Evolutionary conservation across 2,797 vertebrate genomes (phyloP).

Genomic region (Macropodus opercularis): DNA sequence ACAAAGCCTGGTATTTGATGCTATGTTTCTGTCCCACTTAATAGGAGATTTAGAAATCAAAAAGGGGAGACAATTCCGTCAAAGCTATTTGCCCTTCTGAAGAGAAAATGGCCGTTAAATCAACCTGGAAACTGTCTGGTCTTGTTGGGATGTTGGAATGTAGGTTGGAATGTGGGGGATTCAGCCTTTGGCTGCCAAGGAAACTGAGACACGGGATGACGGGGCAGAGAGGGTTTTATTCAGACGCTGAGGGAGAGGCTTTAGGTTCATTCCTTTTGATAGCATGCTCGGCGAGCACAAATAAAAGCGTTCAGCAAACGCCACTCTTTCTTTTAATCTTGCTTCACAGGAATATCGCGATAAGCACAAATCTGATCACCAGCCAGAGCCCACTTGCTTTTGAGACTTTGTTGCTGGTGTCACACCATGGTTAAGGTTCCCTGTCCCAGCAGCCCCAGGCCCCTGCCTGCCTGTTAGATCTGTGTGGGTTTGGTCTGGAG

Average conservation of each 20-base stretch:
- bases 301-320: constrained; percentile 67
- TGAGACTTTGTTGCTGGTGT: no score
- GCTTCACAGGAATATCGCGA: constrained; percentile 84
- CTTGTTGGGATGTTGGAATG: constrained; percentile 73
- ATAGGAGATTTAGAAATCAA: no score
- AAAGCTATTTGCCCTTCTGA: constrained; percentile 54
- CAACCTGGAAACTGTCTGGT: constrained; percentile 67
- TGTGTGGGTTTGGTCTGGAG: no score
- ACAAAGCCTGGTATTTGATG: no score
- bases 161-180: constrained; percentile 64
- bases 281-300: constrained; percentile 66
- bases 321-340: constrained; percentile 81
- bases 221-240: background rate
- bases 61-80: constrained; percentile 33
- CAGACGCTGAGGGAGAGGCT: background rate
- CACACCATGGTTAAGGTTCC: no score
- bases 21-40: no score
- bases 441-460: no score
- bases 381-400: no score
- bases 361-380: constrained; percentile 85
- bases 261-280: constrained; percentile 53
- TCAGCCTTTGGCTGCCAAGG: constrained; percentile 46
- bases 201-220: background rate
- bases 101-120: constrained; percentile 63
- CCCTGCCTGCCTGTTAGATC: no score